phyloP scores from a whole-genome alignment of 2,797 vertebrate species.

The Acanthurus lineatus region DNA sequence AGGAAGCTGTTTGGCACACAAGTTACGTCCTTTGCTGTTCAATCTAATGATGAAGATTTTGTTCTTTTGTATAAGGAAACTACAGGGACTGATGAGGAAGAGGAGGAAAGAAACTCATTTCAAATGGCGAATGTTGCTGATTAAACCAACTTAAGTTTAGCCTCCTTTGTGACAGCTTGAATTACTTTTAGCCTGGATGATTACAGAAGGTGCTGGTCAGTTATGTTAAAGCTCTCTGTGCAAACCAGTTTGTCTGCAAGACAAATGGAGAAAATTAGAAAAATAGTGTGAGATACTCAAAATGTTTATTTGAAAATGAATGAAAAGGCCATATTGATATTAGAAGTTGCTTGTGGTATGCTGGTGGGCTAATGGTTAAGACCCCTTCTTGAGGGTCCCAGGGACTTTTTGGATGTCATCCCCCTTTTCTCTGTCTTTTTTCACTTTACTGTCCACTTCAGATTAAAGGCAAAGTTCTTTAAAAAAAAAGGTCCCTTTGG shows the following conservation, averaged over 20 bases:
- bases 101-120: neutral
- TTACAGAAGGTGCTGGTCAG: neutral
- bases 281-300: neutral
- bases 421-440: neutral
- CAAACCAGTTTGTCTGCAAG: neutral
- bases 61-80: conserved; percentile 19
- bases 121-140: neutral
- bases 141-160: conserved; percentile 7
- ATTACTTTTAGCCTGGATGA: conserved; percentile 7
- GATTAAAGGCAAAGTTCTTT: neutral
- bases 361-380: neutral
- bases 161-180: conserved; percentile 24
- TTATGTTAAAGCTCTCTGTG: neutral
- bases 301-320: neutral
- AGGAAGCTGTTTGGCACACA: conserved; percentile 22
- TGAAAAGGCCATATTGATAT: neutral
- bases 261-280: neutral
- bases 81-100: neutral
- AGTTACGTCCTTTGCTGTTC: conserved; percentile 14
- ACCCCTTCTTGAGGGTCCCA: neutral
- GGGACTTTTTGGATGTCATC: neutral
- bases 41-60: conserved; percentile 16
- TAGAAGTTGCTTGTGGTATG: neutral
- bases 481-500: neutral
- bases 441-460: neutral